Evolutionary conservation across 2,888 invertebrate species (phyloP).

Genomic region (Torymus tubicola): DNA sequence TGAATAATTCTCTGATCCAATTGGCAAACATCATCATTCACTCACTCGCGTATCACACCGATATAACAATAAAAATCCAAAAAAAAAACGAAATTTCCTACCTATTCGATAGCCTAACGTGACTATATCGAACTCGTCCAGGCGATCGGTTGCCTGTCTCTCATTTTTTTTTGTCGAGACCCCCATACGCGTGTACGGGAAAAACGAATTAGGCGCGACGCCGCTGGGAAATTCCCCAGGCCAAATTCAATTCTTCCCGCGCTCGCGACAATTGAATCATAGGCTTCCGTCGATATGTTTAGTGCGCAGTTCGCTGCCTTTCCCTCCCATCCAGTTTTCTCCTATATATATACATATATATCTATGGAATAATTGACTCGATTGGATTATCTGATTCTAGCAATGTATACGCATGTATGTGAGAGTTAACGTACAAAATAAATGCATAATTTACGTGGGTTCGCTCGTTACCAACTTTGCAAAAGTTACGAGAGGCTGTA

Average conservation of each 20-base stretch:
- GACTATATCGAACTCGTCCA: neutral
- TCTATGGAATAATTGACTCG: conserved; percentile 69
- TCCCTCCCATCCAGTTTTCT: neutral
- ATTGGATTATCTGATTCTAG: conserved; percentile 67
- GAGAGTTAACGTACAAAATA: conserved; percentile 57
- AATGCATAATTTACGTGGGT: conserved; percentile 62
- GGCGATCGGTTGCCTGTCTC: neutral
- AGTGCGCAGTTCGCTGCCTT: neutral
- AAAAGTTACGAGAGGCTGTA: conserved; percentile 22
- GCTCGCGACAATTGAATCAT: conserved; percentile 63
- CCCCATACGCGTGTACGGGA: neutral
- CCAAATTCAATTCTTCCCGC: conserved; percentile 48
- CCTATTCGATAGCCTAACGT: too few species aligned
- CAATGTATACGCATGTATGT: conserved; percentile 33
- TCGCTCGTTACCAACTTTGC: conserved; percentile 52
- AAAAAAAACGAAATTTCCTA: too few species aligned
- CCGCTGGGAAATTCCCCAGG: conserved; percentile 29
- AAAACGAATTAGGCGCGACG: conserved; percentile 21
- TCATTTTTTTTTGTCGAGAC: neutral
- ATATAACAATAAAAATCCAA: too few species aligned
- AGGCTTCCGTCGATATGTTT: conserved; percentile 67
- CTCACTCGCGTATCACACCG: too few species aligned
- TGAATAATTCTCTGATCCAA: too few species aligned
- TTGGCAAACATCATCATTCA: too few species aligned
- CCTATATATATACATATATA: conserved; percentile 29